Evolutionary conservation across 2,113 vertebrate genomes (phyloP).

Genomic region (Thermophis baileyi): DNA sequence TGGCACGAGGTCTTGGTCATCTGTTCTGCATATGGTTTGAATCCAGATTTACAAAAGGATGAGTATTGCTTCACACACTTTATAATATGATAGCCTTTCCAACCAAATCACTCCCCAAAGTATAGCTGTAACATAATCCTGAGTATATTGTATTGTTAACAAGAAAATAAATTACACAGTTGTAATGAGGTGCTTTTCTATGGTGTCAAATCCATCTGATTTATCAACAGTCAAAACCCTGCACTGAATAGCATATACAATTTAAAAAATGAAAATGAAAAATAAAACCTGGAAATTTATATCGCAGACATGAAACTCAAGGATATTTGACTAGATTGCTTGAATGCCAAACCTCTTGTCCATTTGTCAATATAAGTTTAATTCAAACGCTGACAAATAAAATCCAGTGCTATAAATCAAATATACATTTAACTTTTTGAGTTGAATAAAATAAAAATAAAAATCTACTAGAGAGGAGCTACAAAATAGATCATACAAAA

Average conservation of each 20-base stretch:
- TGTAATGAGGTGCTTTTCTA: not conserved
- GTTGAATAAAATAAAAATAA: not conserved
- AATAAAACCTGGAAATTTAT: not conserved
- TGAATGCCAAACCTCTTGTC: not conserved
- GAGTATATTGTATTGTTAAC: not conserved
- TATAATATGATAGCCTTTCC: not conserved
- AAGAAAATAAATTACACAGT: not conserved
- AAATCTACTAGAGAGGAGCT: not conserved
- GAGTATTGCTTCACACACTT: not conserved
- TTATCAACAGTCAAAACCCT: not conserved
- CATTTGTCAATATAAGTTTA: not conserved
- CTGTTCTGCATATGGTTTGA: slow-evolving; percentile 28
- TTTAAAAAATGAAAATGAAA: not conserved
- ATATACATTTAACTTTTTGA: not conserved
- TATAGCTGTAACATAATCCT: slow-evolving; percentile 31
- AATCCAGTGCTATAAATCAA: not conserved
- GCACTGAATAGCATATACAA: not conserved
- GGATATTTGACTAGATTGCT: not conserved
- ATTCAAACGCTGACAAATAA: not conserved
- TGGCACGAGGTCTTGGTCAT: not conserved
- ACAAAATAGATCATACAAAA: not conserved
- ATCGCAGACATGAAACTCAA: not conserved
- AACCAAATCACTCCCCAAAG: not conserved
- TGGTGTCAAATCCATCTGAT: not conserved
- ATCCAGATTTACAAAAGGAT: slow-evolving; percentile 37